phyloP scores from a whole-genome alignment of 2,797 vertebrate species.

The Melanotaenia nigrans region DNA sequence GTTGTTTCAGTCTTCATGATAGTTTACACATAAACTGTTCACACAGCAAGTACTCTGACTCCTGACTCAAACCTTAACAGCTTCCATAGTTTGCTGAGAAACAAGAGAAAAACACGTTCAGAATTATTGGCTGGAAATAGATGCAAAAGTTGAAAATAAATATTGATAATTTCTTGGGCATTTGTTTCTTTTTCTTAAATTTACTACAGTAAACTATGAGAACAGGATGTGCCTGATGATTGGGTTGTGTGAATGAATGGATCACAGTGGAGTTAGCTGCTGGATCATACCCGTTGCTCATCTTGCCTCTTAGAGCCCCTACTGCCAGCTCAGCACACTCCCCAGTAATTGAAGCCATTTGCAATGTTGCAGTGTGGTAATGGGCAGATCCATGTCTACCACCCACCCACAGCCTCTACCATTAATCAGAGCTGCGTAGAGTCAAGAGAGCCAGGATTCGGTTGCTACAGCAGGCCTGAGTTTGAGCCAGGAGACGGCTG shows the following conservation, averaged over 20 bases:
- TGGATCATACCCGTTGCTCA: conserved; percentile 75
- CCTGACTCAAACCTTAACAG: conserved; percentile 28
- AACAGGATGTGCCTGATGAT: conserved; percentile 35
- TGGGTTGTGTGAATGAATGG: conserved; percentile 65
- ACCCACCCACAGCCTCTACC: conserved; percentile 86
- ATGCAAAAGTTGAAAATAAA: conserved; percentile 8
- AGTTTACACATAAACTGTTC: conserved; percentile 38
- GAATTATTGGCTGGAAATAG: conserved; percentile 4
- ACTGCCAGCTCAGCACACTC: conserved; percentile 87
- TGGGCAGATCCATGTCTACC: conserved; percentile 86
- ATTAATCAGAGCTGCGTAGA: conserved; percentile 86
- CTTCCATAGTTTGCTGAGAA: conserved; percentile 25
- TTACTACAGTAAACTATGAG: conserved; percentile 25
- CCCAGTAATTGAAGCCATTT: conserved; percentile 89
- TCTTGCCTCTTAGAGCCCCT: conserved; percentile 73
- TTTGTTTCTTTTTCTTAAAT: not conserved
- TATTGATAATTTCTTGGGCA: conserved; percentile 10
- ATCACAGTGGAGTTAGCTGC: conserved; percentile 68
- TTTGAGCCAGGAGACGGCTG: conserved; percentile 75
- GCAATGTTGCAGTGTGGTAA: conserved; percentile 87
- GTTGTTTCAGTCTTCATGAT: conserved; percentile 57
- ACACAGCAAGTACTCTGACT: conserved; percentile 29
- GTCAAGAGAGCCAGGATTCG: conserved; percentile 78
- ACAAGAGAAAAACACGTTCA: conserved; percentile 15
- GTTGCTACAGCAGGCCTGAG: conserved; percentile 76